Evolutionary conservation across 2,888 invertebrate genomes (phyloP), one percentile per base, ranked within the genome.

Genomic region (Drosophila fungiperda): DNA sequence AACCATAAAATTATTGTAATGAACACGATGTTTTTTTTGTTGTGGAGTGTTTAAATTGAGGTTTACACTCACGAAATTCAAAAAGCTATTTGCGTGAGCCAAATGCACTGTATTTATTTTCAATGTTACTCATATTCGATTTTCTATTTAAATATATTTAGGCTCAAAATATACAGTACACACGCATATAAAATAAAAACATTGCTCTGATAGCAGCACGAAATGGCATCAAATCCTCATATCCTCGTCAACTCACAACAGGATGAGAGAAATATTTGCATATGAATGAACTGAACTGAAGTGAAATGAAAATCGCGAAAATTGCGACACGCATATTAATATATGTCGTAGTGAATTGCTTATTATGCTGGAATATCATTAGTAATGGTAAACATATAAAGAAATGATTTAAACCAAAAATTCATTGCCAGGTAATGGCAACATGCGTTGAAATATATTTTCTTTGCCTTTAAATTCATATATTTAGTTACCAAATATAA

Each of bases 281-380:
- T 73, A 71, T 68, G 62, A 70, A 71, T 69, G 66, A 63, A 70
- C 62, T 75, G 60, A 55, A 67, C 63, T 66, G 59, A 54, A 63
- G 54, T 73, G 63, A 58, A 69, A 61, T 70, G 75, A 71, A 83
- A 85, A 80, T 77, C 55, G 66, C 48, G 77, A 73, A 66, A 59
- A 63, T 63, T 45, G 45, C 45, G 45, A 45, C 23, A 45, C 8
- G 69, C 54, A 68, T 32, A 60, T 52, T 45, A 49, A 74, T 73
- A 1, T 45, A 23, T 23, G 23, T 23, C 45, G 1, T 23, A 8
- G 7, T 15, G 45, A 20, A 45, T 23, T 45, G 45, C 45, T 15
- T 45, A 45, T 23, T 45, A 23, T 23, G 45, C 8, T 45, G 15
- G 7, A 45, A 23, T 15, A 15, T 23, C 8, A 15, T 45, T 23